These are phyloP conservation scores for Acanthaster planci DNA, from an alignment of 35 echinoderm and acorn worm genomes.

Conservation along the genomic window DNA sequence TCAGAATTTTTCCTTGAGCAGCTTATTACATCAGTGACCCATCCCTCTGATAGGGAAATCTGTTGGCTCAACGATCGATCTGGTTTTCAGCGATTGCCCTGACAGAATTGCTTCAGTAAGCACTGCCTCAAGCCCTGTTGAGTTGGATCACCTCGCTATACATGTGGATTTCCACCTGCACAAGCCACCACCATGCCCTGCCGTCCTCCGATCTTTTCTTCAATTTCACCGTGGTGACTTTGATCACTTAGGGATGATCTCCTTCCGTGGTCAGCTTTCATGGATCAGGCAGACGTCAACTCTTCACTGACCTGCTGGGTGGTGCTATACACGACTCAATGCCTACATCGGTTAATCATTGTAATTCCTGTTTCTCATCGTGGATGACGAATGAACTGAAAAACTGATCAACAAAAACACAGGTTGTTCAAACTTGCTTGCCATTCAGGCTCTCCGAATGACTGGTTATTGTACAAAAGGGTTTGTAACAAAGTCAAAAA, in stretches of 20 bases:
- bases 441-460: no score
- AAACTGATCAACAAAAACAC: no score
- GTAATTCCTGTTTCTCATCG: no score
- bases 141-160: background rate
- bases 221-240: background rate
- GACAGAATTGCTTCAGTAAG: background rate
- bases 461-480: slow-evolving; percentile 24
- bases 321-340: no score
- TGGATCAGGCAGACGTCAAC: no score
- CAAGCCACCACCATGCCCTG: background rate
- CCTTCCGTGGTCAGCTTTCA: no score
- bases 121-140: background rate
- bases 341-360: no score
- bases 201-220: background rate
- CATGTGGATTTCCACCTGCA: background rate
- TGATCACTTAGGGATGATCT: background rate
- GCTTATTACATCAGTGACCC: background rate
- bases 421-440: no score
- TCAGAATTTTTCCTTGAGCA: background rate
- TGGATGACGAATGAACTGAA: no score
- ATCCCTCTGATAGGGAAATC: background rate
- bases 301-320: no score
- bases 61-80: background rate
- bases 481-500: slow-evolving; percentile 33
- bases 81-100: background rate